phyloP scores from a whole-genome alignment of 1,140 invertebrate species.

The Rhyzopertha dominica region DNA sequence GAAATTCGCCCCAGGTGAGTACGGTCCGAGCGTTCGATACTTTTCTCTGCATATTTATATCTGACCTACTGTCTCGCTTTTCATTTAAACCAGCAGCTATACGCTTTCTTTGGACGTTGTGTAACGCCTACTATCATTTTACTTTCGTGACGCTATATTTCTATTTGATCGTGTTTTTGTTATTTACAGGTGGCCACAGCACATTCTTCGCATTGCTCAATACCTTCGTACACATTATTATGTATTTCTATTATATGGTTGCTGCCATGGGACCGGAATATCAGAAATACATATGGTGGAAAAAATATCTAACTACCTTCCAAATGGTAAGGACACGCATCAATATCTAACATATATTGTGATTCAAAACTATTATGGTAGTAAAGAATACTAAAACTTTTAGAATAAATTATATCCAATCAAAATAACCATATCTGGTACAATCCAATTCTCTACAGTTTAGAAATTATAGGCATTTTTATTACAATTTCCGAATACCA shows the following conservation, averaged over 20 bases:
- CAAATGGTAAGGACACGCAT: constrained; percentile 69
- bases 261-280: constrained; percentile 84
- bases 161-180: constrained; percentile 20
- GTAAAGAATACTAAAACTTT: no score
- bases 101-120: no score
- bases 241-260: constrained; percentile 94
- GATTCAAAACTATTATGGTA: no score
- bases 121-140: neutral
- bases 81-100: no score
- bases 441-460: no score
- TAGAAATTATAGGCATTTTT: no score
- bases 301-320: constrained; percentile 86
- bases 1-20: constrained; percentile 84
- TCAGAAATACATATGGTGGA: constrained; percentile 93
- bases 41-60: no score
- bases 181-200: constrained; percentile 77
- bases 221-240: constrained; percentile 89
- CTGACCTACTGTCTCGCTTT: no score
- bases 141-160: neutral
- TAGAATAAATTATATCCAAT: no score
- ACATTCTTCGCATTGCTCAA: constrained; percentile 89
- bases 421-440: no score
- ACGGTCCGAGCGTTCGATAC: no score
- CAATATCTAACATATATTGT: constrained; percentile 12
- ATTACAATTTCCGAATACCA: no score